phyloP scores from a whole-genome alignment of 2,113 vertebrate species.

The Passer domesticus region DNA sequence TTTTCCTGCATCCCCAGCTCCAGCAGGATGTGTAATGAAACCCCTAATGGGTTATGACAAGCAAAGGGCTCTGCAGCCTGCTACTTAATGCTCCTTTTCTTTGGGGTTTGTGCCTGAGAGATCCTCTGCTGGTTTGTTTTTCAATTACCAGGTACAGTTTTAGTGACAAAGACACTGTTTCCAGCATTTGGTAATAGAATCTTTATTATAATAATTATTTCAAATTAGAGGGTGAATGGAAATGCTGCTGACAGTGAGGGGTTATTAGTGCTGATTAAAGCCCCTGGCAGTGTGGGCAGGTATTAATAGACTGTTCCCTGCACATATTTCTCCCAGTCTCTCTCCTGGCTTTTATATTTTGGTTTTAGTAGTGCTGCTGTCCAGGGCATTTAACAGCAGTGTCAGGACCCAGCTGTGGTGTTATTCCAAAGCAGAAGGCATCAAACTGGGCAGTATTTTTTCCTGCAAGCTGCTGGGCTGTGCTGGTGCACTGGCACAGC shows the following conservation, averaged over 20 bases:
- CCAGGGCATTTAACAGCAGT: neutral
- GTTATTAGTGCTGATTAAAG: constrained; percentile 45
- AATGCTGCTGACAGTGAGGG: constrained; percentile 29
- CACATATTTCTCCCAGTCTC: neutral
- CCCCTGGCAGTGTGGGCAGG: neutral
- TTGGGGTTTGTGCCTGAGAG: neutral
- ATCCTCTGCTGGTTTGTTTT: neutral
- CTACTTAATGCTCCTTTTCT: neutral
- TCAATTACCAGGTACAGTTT: neutral
- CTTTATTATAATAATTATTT: constrained; percentile 54
- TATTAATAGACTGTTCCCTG: constrained; percentile 10
- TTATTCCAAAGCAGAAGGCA: neutral
- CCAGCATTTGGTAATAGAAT: neutral
- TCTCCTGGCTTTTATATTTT: neutral
- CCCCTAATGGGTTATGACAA: neutral
- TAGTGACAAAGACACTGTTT: neutral
- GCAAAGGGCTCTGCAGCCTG: neutral
- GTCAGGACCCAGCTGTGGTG: neutral
- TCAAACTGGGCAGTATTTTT: neutral
- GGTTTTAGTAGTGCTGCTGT: neutral
- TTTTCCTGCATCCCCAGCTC: neutral
- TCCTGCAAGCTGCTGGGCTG: neutral
- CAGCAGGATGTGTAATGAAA: neutral
- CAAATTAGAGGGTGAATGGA: constrained; percentile 18
- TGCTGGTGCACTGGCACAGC: neutral